A percentile compares a stretch with the other conserved stretches of the same genome.
Conservation (phyloP, 1,140 invertebrate species). For the Cydia fagiglandana region DNA sequence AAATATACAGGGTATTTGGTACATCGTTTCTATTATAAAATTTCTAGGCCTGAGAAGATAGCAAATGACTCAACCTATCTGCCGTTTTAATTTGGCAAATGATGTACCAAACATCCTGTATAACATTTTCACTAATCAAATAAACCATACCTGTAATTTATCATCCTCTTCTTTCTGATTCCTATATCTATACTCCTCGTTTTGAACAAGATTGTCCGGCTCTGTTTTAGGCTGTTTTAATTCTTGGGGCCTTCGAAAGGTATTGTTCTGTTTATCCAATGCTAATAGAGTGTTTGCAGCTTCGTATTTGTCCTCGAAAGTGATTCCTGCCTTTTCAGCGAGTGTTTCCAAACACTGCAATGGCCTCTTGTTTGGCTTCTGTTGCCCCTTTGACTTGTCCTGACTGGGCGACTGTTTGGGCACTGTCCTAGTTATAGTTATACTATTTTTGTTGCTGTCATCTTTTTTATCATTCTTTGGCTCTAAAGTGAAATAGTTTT, state of each 20-base stretch:
- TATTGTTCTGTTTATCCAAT: conserved; percentile 76
- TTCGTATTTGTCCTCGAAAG: conserved; percentile 84
- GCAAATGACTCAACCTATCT: no score
- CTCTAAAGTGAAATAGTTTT: conserved; percentile 73
- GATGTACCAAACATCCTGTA: no score
- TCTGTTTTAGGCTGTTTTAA: conserved; percentile 67
- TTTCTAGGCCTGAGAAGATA: no score
- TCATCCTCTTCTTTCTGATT: conserved; percentile 75
- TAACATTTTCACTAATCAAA: no score
- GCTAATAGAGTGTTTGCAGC: conserved; percentile 80
- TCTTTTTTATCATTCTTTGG: conserved; percentile 74
- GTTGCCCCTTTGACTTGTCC: conserved; percentile 56
- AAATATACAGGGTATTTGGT: no score
- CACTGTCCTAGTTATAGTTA: conserved; percentile 70
- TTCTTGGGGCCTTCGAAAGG: conserved; percentile 60
- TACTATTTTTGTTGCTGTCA: conserved; percentile 71
- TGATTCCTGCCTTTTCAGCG: conserved; percentile 83
- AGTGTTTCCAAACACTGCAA: conserved; percentile 84
- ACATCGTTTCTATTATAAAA: no score
- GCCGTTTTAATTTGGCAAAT: no score
- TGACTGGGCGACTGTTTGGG: conserved; percentile 64
- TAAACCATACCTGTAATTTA: conserved; percentile 60
- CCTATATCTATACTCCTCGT: conserved; percentile 67
- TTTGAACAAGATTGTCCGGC: conserved; percentile 55
- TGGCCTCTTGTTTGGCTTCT: conserved; percentile 71